Evolutionary conservation across 2,113 vertebrate genomes (phyloP).

Genomic region (Scytalopus superciliaris): DNA sequence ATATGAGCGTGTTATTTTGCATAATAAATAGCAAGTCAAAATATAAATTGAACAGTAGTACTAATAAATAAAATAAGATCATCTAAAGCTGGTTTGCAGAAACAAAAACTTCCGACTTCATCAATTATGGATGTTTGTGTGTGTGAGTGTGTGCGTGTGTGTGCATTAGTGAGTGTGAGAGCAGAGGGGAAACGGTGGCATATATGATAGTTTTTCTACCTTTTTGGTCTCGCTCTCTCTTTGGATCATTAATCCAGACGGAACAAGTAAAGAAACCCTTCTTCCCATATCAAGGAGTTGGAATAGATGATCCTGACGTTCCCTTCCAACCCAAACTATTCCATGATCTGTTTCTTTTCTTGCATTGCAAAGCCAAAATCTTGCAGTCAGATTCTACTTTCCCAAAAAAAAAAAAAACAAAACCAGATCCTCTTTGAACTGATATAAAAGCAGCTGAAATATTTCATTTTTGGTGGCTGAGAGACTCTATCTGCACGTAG

Average conservation of each 20-base stretch:
- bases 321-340: neutral
- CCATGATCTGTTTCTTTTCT: neutral
- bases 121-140: neutral
- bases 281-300: neutral
- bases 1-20: slow-evolving; percentile 45
- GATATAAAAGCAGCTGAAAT: neutral
- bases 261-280: neutral
- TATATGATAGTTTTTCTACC: neutral
- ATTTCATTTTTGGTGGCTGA: neutral
- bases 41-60: slow-evolving; percentile 44
- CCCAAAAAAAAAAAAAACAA: neutral
- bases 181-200: neutral
- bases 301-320: neutral
- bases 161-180: neutral
- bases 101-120: neutral
- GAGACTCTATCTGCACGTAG: neutral
- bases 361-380: neutral
- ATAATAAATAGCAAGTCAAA: slow-evolving; percentile 63
- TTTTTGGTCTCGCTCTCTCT: neutral
- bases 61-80: slow-evolving; percentile 60
- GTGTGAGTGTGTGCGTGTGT: fast-evolving
- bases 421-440: neutral
- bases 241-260: neutral
- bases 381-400: neutral
- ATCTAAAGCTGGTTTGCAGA: slow-evolving; percentile 15